Base-by-base conservation (phyloP, 2,888 invertebrate genomes). In the Papilio elwesi region DNA sequence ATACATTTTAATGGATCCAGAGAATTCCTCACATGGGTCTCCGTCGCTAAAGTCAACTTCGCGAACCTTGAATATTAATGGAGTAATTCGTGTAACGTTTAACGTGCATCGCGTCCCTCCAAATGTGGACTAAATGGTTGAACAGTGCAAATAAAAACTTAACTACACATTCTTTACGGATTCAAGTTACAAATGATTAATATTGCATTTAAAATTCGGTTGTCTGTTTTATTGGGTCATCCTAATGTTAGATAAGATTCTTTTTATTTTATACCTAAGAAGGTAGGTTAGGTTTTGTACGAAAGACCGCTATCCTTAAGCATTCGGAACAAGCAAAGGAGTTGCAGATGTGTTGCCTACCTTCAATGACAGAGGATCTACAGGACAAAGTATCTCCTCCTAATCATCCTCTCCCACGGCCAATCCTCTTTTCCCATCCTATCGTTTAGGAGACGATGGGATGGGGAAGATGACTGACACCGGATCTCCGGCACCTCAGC, bases 61-160 rank as follows among this genome's bases (percentile, higher is more conserved):
- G 52, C 49, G 63, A 63, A 68, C 68, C 53, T 67, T 63, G 68
- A 67, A 68, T 68, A 68, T 72, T 72, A 48, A 72, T 68, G 67
- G 16, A 38, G 43, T 13, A 26, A 38, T 49, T 15, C 71, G 16
- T 49, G 36, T 48, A 68, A 62, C 65, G 65, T 36, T 65, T 65
- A 47, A 16, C 36, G 36, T 36, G 71, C 49, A 49, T 43, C 52
- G 47, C 7, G 15, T 49, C 38, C 59, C 9, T 10, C 64, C 55
- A 57, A 70, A 70, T 53, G 48, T 16, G 47, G 63, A 64, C 16
- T 64, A 47, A 48, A 53, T 51, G 70, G 15, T n/a, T 43, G 36
- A 11, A 15, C 43, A 16, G 53, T 10, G 48, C 12, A 51, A 7
- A 59, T 38, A 38, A 38, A 59, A n/a, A 0, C 0, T 11, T 1